Evolutionary conservation across 2,113 vertebrate species (phyloP).

Genomic region (Myocastor coypus): DNA sequence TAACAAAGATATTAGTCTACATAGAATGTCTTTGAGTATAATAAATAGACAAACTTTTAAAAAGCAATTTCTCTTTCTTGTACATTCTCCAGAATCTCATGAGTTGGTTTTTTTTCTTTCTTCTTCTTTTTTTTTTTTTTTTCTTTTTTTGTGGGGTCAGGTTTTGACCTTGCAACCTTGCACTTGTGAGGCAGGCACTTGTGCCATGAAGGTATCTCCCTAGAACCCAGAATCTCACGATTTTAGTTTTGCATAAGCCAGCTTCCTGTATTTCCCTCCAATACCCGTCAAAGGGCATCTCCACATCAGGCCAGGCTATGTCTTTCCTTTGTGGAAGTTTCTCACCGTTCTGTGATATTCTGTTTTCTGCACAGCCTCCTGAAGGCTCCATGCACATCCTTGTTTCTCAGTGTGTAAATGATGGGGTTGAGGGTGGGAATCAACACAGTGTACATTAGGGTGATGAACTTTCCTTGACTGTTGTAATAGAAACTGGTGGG

Average conservation of each 20-base stretch:
- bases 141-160: no score
- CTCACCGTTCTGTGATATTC: not conserved
- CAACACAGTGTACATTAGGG: conserved; percentile 66
- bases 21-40: not conserved
- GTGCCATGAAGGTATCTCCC: no score
- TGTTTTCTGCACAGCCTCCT: conserved; percentile 49
- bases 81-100: not conserved
- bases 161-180: no score
- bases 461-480: conserved; percentile 64
- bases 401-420: conserved; percentile 76
- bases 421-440: conserved; percentile 70
- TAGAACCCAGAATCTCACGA: no score
- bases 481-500: conserved; percentile 58
- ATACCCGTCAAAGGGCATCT: not conserved
- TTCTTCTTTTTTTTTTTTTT: no score
- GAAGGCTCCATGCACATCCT: conserved; percentile 71
- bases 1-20: not conserved
- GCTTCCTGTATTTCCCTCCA: not conserved
- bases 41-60: not conserved
- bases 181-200: no score
- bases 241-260: not conserved
- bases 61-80: not conserved
- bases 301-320: not conserved
- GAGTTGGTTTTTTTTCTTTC: no score
- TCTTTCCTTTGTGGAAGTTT: not conserved